phyloP scores from a whole-genome alignment of 2,888 invertebrate species.

The Cosmia pyralina region DNA sequence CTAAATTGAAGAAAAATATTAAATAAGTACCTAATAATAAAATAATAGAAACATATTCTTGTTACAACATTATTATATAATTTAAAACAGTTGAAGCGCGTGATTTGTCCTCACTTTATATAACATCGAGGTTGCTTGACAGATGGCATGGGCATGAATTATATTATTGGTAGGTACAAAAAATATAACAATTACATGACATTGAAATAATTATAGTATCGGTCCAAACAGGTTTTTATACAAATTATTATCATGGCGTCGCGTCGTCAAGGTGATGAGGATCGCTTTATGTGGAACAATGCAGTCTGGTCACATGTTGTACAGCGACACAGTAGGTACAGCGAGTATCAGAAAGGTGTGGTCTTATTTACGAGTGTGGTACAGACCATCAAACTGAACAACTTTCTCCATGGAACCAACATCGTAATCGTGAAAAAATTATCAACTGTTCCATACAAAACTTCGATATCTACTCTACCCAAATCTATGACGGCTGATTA shows the following conservation, averaged over 20 bases:
- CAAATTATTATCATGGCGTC: slow-evolving; percentile 46
- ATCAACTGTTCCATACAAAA: too few species aligned
- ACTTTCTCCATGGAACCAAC: too few species aligned
- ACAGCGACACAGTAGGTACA: too few species aligned
- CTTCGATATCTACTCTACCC: too few species aligned
- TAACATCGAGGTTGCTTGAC: slow-evolving; percentile 59
- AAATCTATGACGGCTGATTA: too few species aligned
- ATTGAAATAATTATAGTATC: slow-evolving; percentile 76
- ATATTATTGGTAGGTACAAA: slow-evolving; percentile 64
- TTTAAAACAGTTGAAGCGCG: slow-evolving; percentile 22
- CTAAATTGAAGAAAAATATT: not conserved
- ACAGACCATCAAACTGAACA: too few species aligned
- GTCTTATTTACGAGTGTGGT: too few species aligned
- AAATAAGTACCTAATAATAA: not conserved
- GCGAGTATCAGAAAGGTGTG: too few species aligned
- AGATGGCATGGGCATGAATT: slow-evolving; percentile 62
- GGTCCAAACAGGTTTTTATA: slow-evolving; percentile 66
- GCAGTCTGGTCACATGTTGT: slow-evolving; percentile 4
- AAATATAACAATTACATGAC: slow-evolving; percentile 70
- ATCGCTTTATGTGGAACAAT: slow-evolving; percentile 15
- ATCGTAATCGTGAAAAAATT: too few species aligned
- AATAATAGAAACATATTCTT: not conserved
- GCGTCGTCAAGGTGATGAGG: slow-evolving; percentile 30
- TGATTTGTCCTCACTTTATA: slow-evolving; percentile 39
- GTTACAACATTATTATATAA: not conserved